phyloP scores from a whole-genome alignment of 2,888 invertebrate species.

The Subacronicta megacephala region DNA sequence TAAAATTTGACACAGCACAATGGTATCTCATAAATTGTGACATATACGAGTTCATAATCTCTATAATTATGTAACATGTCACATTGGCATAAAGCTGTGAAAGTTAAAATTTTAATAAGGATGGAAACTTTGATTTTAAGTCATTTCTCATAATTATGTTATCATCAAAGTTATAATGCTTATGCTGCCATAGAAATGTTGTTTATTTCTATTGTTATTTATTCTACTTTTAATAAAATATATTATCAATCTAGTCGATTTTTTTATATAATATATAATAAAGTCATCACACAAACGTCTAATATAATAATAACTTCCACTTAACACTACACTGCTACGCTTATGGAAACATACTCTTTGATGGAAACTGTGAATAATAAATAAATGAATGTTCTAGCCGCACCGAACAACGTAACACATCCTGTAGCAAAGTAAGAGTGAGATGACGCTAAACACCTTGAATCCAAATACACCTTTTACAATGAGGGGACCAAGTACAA shows the following conservation, averaged over 20 bases:
- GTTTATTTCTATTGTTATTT: conserved; percentile 57
- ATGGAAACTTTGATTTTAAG: conserved; percentile 31
- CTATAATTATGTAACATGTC: conserved; percentile 15
- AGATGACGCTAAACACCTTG: conserved; percentile 34
- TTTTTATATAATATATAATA: conserved; percentile 13
- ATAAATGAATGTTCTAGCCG: conserved; percentile 34
- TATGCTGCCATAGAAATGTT: conserved; percentile 58
- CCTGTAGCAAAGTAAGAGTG: conserved; percentile 29
- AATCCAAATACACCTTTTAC: conserved; percentile 29
- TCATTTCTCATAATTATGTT: conserved; percentile 40
- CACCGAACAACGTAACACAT: conserved; percentile 28
- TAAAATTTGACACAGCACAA: conserved; percentile 4
- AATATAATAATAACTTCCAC: no score
- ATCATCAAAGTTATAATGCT: conserved; percentile 40
- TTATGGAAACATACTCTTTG: no score
- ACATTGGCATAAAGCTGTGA: conserved; percentile 14
- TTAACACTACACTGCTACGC: conserved; percentile 3
- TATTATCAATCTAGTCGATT: conserved; percentile 49
- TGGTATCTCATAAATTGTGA: conserved; percentile 4
- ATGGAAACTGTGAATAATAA: no score
- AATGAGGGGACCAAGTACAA: conserved; percentile 39
- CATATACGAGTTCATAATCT: conserved; percentile 8
- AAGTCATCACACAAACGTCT: no score
- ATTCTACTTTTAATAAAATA: conserved; percentile 68
- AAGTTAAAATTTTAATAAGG: conserved; percentile 21